Evolutionary conservation across 1,140 invertebrate species (phyloP), one percentile per base, ranked within the genome.

Genomic region (Trachymyrmex cornetzi): DNA sequence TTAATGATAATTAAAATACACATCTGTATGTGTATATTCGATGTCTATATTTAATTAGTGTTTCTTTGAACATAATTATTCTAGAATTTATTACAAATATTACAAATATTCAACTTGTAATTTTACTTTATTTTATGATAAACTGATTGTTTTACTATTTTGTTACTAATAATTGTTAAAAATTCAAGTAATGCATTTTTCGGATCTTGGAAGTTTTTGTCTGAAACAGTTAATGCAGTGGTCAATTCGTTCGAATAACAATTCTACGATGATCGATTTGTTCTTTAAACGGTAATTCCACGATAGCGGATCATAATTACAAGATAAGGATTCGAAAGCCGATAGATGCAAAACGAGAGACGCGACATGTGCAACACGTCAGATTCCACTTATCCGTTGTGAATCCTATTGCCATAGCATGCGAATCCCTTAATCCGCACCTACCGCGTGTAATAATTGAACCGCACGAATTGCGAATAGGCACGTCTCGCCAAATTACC

Each of bases 401-500:
- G 48, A 67, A 79, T 64, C 44, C 53, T 55, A 64, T 82, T 14
- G 30, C 7, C 30, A 34, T 64, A 11, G 44, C 69, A 53, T 30
- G 30, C 24, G 66, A 75, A 80, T 84, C 69, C 69, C 38, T 84
- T 84, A 84, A 75, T 69, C 30, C 77, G 63, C n/a, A 22, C 67
- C 61, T 55, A 72, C 38, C 34, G 34, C 55, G 6, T n/a, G 67
- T 75, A 84, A 84, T 84, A 84, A 84, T 84, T 84, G 57, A 84
- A 75, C 38, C 80, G 55, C 38, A 55, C 44, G 75, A 84, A 75
- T 84, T 75, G 69, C 69, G 24, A 75, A 69, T 38, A 44, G 38
- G 24, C 55, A 61, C 80, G 24, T 84, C 80, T 30, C 61, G n/a
- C 9, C 57, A 89, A 84, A 93, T 96, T 96, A 99, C 98, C 97